Evolutionary conservation across 2,113 vertebrate species (phyloP).

Genomic region (Pelecanoides urinatrix): DNA sequence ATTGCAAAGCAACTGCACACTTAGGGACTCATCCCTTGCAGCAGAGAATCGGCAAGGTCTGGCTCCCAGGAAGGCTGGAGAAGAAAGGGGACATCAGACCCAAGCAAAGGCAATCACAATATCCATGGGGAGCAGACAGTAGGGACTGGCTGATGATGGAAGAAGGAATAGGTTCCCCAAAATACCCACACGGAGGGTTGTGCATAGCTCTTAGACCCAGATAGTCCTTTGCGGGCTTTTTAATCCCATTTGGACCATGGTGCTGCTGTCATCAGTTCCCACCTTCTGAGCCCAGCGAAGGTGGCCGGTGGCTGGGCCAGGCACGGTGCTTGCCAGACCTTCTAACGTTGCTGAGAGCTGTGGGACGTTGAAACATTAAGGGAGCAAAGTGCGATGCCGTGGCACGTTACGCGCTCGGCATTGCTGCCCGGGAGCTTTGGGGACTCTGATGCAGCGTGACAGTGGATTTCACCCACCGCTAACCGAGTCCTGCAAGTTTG

Average conservation of each 20-base stretch:
- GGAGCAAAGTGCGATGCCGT: not conserved
- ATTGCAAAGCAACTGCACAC: fast-evolving
- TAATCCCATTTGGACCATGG: not conserved
- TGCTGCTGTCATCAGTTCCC: not conserved
- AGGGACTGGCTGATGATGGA: fast-evolving
- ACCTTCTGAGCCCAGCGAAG: not conserved
- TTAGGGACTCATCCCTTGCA: not conserved
- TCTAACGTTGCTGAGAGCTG: fast-evolving
- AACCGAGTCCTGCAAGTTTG: not conserved
- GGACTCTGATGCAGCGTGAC: not conserved
- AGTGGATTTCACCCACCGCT: not conserved
- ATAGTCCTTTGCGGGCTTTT: not conserved
- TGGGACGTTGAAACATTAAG: not conserved
- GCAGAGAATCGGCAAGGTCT: not conserved
- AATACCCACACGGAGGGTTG: not conserved
- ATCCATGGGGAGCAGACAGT: fast-evolving
- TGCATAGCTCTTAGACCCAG: not conserved
- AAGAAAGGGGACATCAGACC: not conserved
- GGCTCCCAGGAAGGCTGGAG: not conserved
- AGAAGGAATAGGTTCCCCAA: not conserved
- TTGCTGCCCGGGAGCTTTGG: not conserved
- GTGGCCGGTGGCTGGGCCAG: fast-evolving
- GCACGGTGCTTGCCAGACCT: not conserved
- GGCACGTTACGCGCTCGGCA: fast-evolving
- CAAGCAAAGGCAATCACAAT: not conserved